phyloP scores from a whole-genome alignment of 1,140 invertebrate species.

The Aphis craccivora region DNA sequence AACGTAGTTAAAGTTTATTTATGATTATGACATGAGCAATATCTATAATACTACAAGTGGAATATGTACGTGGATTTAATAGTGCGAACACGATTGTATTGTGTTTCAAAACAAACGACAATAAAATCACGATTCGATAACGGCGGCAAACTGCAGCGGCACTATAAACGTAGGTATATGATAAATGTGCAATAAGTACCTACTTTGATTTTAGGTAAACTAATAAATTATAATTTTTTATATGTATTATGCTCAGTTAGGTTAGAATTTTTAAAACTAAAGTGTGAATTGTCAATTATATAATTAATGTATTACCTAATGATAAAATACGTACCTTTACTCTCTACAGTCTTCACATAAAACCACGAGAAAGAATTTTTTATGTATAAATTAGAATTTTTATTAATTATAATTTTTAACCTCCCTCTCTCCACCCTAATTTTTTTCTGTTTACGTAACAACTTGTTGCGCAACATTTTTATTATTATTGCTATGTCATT shows the following conservation, averaged over 20 bases:
- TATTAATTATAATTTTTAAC: neutral
- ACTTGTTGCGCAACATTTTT: neutral
- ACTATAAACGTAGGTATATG: neutral
- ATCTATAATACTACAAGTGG: neutral
- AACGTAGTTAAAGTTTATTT: neutral
- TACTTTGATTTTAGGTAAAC: neutral
- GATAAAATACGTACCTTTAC: too few relatives aligned
- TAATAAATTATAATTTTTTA: neutral
- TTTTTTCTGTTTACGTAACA: neutral
- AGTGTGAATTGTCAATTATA: neutral
- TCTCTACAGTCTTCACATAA: neutral
- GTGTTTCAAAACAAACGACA: neutral
- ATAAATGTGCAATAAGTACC: neutral
- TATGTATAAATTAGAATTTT: neutral
- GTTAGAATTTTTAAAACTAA: neutral
- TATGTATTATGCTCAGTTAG: neutral
- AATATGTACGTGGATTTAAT: neutral
- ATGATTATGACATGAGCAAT: neutral
- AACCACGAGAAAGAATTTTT: neutral
- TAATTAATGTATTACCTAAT: neutral
- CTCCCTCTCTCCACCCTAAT: neutral
- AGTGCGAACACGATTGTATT: neutral
- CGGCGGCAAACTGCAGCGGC: neutral
- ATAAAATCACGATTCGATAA: neutral
- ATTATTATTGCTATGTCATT: neutral